Base-by-base conservation (phyloP, 2,113 vertebrate species). In the Chaenogobius annularis region DNA sequence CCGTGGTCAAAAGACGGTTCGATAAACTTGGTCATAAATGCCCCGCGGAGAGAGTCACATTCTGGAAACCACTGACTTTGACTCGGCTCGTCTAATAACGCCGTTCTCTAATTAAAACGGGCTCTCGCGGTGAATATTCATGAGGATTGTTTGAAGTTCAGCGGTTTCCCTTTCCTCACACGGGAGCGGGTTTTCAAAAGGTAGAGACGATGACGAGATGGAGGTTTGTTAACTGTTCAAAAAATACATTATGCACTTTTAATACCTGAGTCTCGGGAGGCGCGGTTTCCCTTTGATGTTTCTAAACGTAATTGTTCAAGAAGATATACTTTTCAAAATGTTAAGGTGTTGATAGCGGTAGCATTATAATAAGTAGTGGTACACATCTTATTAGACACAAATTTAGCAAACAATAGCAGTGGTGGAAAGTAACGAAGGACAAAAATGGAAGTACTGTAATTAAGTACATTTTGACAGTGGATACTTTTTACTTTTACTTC, bases 81-180 rank as follows among this genome's bases (percentile, higher is more conserved):
- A 83, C 81, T 86, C 78, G 83, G 82, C 83, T 80, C 80, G 81
- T 89, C 78, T 70, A 73, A 91, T 82, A 91, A 91, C 89, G 83
- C 64, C 83, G 78, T 50, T 58, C 78, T 78, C 85, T 91, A 85
- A 92, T 92, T 92, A 88, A 85, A 63, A 88, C 85, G 89, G 87
- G 56, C 74, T 74, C 85, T 85, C 77, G 44, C 74, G 63, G 47
- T 85, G 89, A 91, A 88, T 92, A 92, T 92, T 91, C 92, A 91
- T 92, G 88, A 93, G 89, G 86, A 87, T 87, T 93, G 92, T 93
- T 94, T 94, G 92, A 94, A 92, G 91, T 90, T 89, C 85, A 90
- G 83, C 80, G 77, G 85, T 91, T 92, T 88, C 83, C 68, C 84
- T 88, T 91, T 77, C 70, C 87, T 81, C 92, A 91, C 90, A 76